These are phyloP conservation scores for Phyllotreta striolata DNA, from an alignment of 2,888 invertebrate genomes.

Conservation along the genomic window DNA sequence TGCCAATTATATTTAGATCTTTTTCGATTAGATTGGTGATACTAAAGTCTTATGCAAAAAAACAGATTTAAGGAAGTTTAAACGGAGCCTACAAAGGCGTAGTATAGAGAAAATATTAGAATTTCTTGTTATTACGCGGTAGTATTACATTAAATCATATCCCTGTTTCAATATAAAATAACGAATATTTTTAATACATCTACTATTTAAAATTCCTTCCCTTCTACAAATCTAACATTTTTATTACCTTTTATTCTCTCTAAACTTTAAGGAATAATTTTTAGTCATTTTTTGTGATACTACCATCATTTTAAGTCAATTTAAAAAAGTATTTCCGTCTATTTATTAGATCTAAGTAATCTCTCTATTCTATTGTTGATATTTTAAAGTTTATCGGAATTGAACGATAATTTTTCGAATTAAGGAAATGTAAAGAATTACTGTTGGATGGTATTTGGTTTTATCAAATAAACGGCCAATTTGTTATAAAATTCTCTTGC, in stretches of 20 bases:
- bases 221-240: background rate
- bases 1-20: constrained; percentile 58
- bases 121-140: constrained; percentile 44
- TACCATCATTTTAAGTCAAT: constrained; percentile 55
- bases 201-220: background rate
- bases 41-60: constrained; percentile 62
- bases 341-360: constrained; percentile 52
- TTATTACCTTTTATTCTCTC: background rate
- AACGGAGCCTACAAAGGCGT: constrained; percentile 44
- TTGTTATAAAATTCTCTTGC: background rate
- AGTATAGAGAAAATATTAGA: constrained; percentile 44
- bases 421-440: constrained; percentile 18
- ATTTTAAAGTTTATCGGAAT: constrained; percentile 60
- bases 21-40: constrained; percentile 61
- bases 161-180: no score
- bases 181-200: background rate
- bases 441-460: background rate
- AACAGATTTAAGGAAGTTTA: constrained; percentile 48
- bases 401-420: constrained; percentile 44
- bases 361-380: constrained; percentile 60
- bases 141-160: constrained; percentile 44
- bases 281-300: constrained; percentile 45
- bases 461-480: no score
- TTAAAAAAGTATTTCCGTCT: constrained; percentile 59
- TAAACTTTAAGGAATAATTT: background rate